Conservation (phyloP, 2,888 invertebrate genomes). For the Andrena trimmerana region DNA sequence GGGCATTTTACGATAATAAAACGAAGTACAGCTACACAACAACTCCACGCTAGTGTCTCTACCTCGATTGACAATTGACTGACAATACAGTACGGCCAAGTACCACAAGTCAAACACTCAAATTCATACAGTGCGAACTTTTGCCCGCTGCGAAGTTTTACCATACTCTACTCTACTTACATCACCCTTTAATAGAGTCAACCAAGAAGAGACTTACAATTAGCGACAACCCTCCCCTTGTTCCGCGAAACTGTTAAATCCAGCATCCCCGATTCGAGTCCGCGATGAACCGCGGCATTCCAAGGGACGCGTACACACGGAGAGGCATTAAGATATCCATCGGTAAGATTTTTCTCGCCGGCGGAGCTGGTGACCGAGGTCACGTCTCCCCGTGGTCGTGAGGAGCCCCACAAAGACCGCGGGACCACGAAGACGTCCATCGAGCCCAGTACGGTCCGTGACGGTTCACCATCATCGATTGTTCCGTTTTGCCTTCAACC, state of each 20-base stretch:
- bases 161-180: too few relatives aligned
- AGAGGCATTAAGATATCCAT: constrained; percentile 77
- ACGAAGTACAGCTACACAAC: too few relatives aligned
- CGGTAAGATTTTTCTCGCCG: constrained; percentile 72
- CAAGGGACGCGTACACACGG: constrained; percentile 49
- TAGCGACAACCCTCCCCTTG: too few relatives aligned
- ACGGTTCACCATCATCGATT: constrained; percentile 80
- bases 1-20: too few relatives aligned
- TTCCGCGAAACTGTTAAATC: not conserved
- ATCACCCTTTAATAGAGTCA: too few relatives aligned
- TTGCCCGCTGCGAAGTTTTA: too few relatives aligned
- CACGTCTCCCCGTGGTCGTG: constrained; percentile 74
- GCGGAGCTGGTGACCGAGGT: constrained; percentile 69
- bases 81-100: too few relatives aligned
- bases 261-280: constrained; percentile 42
- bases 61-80: too few relatives aligned
- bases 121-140: too few relatives aligned
- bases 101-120: too few relatives aligned
- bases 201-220: too few relatives aligned
- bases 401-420: constrained; percentile 74
- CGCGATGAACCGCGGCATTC: constrained; percentile 61
- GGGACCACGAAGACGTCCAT: constrained; percentile 56
- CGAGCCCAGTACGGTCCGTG: constrained; percentile 65
- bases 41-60: too few relatives aligned
- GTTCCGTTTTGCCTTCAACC: constrained; percentile 74